phyloP scores from a whole-genome alignment of 2,888 invertebrate genomes.

The Zelleria hepariella region DNA sequence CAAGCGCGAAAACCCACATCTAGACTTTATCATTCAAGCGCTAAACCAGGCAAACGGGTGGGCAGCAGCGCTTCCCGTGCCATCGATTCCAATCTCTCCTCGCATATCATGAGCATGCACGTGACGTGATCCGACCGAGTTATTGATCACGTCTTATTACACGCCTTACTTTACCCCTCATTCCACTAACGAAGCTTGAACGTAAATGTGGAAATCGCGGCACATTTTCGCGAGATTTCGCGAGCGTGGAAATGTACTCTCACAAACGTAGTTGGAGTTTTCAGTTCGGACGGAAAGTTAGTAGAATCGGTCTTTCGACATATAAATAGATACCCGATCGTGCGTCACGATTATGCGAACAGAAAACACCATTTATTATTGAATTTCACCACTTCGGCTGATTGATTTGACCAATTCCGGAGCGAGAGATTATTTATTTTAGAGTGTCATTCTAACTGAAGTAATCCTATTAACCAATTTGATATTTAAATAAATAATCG shows the following conservation, averaged over 20 bases:
- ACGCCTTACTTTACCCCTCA: not conserved
- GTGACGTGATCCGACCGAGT: not conserved
- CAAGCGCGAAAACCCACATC: no score
- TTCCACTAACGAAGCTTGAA: not conserved
- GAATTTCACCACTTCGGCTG: conserved; percentile 6
- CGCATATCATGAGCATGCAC: not conserved
- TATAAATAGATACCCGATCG: conserved; percentile 5
- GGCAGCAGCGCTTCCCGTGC: not conserved
- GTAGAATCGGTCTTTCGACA: not conserved
- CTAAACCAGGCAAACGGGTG: not conserved
- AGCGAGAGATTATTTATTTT: not conserved
- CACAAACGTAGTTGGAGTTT: no score
- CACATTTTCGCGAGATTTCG: not conserved
- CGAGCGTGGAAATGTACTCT: no score
- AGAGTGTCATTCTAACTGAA: not conserved
- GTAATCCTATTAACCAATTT: no score
- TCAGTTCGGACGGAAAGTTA: not conserved
- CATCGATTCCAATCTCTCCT: not conserved
- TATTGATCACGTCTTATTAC: conserved; percentile 2
- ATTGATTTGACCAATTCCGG: not conserved
- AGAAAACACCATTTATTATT: conserved; percentile 9
- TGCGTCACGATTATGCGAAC: conserved; percentile 7
- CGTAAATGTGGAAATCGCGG: not conserved
- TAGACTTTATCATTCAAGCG: not conserved
- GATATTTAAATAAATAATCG: no score